Conservation (phyloP, 2,797 vertebrate genomes). For the Argyrosomus regius region DNA sequence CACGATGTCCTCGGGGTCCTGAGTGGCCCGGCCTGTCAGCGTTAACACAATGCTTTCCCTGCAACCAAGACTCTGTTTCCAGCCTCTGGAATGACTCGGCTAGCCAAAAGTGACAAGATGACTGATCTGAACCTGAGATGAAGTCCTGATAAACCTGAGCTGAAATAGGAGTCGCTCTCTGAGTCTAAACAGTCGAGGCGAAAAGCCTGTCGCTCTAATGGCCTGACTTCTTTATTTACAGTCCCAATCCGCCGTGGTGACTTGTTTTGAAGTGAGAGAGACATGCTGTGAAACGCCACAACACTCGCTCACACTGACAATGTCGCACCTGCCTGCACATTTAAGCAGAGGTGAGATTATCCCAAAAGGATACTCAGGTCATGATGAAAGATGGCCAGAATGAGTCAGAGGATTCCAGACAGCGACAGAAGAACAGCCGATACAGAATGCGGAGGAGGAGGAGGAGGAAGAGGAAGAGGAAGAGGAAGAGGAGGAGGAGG, state of each 20-base stretch:
- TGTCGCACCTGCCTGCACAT: neutral
- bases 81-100: neutral
- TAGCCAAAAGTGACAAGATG: neutral
- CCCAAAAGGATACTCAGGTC: neutral
- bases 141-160: slow-evolving; percentile 11
- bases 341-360: neutral
- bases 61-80: neutral
- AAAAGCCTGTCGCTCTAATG: neutral
- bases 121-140: neutral
- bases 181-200: neutral
- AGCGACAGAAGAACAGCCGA: neutral
- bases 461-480: too few relatives aligned
- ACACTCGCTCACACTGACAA: neutral
- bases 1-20: neutral
- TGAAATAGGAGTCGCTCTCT: neutral
- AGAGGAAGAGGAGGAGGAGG: too few relatives aligned
- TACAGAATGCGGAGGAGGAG: neutral
- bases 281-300: neutral
- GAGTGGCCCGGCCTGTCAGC: neutral
- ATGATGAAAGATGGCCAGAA: neutral
- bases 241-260: neutral
- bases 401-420: neutral
- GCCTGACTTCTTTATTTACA: slow-evolving; percentile 24
- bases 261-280: neutral
- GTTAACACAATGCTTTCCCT: neutral